Percentiles rank a stretch among this genome's conserved stretches.
phyloP scores from a whole-genome alignment of 2,797 vertebrate genomes.

The Rhinichthys osculus region DNA sequence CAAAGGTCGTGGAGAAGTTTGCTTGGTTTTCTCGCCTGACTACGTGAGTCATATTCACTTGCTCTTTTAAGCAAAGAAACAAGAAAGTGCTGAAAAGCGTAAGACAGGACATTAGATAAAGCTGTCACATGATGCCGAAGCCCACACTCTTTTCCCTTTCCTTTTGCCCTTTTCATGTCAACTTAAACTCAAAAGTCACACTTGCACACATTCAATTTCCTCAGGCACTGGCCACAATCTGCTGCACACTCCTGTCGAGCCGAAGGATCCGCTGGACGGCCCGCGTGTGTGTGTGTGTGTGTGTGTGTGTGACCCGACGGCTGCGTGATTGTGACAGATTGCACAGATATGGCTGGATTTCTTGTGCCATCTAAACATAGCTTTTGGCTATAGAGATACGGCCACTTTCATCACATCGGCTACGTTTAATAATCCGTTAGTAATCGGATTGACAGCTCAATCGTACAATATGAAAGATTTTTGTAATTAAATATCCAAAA shows the following conservation, averaged over 20 bases:
- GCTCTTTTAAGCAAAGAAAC: neutral
- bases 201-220: neutral
- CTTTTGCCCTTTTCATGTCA: slow-evolving; percentile 72
- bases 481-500: too few species aligned
- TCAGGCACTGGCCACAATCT: neutral
- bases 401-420: neutral
- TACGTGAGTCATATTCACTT: slow-evolving; percentile 2
- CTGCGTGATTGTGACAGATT: neutral
- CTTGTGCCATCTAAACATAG: neutral
- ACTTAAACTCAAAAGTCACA: slow-evolving; percentile 66
- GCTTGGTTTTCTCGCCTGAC: neutral
- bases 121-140: slow-evolving; percentile 63
- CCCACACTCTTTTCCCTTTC: slow-evolving; percentile 63
- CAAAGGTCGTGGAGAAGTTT: neutral
- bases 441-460: too few species aligned
- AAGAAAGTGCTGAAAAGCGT: slow-evolving; percentile 39
- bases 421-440: too few species aligned
- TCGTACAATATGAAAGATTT: too few species aligned
- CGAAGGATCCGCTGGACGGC: neutral
- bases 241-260: neutral
- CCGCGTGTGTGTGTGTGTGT: neutral
- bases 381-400: neutral
- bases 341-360: neutral
- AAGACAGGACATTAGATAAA: slow-evolving; percentile 59
- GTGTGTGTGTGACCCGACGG: neutral